Percentiles rank a stretch among this genome's conserved stretches.
Evolutionary conservation across 2,113 vertebrate genomes (phyloP).

Genomic region (Ardeotis arabs): DNA sequence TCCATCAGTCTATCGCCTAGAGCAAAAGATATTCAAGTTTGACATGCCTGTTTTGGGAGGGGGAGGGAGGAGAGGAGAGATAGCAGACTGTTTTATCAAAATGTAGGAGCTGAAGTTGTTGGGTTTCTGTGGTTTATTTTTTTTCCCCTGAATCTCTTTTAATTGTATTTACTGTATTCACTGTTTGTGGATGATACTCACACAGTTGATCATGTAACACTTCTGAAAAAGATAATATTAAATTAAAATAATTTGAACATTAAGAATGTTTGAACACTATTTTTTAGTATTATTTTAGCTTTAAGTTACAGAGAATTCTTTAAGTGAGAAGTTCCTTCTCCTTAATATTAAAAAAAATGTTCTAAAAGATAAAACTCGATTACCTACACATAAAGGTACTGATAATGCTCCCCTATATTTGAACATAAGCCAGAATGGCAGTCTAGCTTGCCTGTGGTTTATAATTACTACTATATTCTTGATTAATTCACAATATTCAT

Average conservation of each 20-base stretch:
- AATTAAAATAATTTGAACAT: not conserved
- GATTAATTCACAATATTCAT: not conserved
- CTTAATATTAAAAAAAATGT: not conserved
- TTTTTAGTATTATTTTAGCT: not conserved
- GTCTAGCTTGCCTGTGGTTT: not conserved
- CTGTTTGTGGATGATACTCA: not conserved
- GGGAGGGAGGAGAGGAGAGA: not conserved
- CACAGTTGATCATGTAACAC: not conserved
- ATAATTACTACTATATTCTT: not conserved
- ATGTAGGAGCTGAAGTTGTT: not conserved
- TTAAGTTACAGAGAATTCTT: not conserved
- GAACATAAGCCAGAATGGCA: not conserved
- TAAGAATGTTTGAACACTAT: not conserved
- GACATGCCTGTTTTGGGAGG: conserved; percentile 26
- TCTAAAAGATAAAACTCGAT: not conserved
- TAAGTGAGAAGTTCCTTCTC: not conserved
- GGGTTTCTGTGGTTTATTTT: not conserved
- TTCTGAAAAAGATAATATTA: not conserved
- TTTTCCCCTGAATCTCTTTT: not conserved
- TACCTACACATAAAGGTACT: not conserved
- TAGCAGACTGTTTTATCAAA: not conserved
- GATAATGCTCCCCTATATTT: not conserved
- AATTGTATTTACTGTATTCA: not conserved
- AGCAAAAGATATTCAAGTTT: conserved; percentile 55
- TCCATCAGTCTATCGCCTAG: conserved; percentile 12